Percentiles rank a stretch among this genome's conserved stretches.
These are phyloP conservation scores for Patiria miniata DNA, from an alignment of 35 echinoderm and acorn worm species.

Conservation along the genomic window DNA sequence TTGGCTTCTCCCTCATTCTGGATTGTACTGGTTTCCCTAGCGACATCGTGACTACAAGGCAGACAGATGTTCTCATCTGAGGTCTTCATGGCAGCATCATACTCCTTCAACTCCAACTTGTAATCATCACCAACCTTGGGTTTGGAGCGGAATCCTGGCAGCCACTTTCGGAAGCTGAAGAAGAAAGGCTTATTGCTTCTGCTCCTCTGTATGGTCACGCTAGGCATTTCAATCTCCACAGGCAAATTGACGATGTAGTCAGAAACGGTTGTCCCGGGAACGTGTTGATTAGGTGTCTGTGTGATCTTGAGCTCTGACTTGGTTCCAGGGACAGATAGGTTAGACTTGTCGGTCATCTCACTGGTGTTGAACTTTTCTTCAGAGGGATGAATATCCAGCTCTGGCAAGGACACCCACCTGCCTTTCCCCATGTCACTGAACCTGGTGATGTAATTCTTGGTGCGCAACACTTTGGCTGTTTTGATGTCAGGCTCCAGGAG, in stretches of 20 bases:
- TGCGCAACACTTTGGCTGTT: neutral
- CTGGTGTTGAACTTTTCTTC: neutral
- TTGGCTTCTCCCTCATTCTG: neutral
- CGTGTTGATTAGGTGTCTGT: neutral
- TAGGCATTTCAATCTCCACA: neutral
- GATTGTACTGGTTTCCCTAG: neutral
- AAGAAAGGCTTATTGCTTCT: neutral
- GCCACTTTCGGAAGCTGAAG: neutral
- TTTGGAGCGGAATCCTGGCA: neutral
- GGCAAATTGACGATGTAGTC: neutral
- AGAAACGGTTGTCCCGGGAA: neutral
- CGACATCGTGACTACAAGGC: neutral
- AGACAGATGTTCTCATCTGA: neutral
- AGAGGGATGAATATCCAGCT: neutral
- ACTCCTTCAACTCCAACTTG: neutral
- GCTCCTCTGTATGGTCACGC: neutral
- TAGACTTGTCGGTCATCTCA: neutral
- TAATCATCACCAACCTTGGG: neutral
- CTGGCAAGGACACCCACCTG: neutral
- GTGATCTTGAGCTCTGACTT: neutral
- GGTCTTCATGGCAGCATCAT: neutral
- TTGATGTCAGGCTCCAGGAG: neutral
- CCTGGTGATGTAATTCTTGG: conserved; percentile 21
- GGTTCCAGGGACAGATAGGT: neutral
- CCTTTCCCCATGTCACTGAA: conserved; percentile 22